These are phyloP conservation scores for Aphodius sticticus DNA, from an alignment of 2,888 invertebrate genomes.

Conservation along the genomic window DNA sequence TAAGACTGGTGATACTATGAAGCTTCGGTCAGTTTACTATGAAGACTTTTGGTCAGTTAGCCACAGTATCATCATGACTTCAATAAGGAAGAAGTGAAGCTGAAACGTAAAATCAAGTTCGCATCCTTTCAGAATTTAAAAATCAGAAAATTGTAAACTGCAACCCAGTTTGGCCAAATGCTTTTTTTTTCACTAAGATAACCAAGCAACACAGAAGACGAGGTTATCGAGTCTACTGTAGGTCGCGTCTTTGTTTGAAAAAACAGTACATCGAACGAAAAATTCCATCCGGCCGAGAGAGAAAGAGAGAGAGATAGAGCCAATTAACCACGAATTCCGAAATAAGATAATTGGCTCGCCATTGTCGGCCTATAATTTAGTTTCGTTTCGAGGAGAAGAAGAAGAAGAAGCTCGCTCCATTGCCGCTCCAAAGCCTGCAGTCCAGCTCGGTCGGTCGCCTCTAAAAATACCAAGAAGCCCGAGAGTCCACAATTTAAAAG, in stretches of 20 bases:
- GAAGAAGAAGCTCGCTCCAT: not conserved
- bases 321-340: constrained; percentile 22
- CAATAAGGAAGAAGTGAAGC: no score
- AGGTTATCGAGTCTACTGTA: no score
- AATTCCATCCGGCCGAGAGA: not conserved
- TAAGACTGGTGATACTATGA: no score
- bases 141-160: no score
- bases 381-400: constrained; percentile 9
- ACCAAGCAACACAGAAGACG: no score
- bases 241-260: not conserved
- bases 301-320: not conserved
- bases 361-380: constrained; percentile 24
- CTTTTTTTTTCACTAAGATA: no score
- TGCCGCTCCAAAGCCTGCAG: not conserved
- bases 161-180: no score
- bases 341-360: constrained; percentile 23
- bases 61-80: no score
- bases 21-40: no score
- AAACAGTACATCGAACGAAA: not conserved
- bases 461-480: constrained; percentile 21
- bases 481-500: constrained; percentile 7
- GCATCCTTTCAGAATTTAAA: no score
- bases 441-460: constrained; percentile 13
- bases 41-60: no score
- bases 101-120: no score